Conservation (phyloP, 2,113 vertebrate genomes). For the Melanerpes formicivorus region DNA sequence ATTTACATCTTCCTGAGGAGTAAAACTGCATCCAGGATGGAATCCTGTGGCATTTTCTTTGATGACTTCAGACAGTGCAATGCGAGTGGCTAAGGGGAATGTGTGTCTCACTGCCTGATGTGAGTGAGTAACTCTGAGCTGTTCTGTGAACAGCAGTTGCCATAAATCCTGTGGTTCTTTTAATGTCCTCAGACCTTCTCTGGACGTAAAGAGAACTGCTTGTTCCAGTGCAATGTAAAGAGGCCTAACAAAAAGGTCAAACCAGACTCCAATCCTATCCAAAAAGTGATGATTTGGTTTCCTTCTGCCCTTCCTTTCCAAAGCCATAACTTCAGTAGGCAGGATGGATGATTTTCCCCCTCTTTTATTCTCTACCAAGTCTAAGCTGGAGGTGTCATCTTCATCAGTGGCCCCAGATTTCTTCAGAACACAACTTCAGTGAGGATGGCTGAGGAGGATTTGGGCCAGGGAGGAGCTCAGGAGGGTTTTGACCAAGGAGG, state of each 20-base stretch:
- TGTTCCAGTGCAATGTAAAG: constrained; percentile 8
- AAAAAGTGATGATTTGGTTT: neutral
- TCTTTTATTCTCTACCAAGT: neutral
- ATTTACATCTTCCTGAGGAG: neutral
- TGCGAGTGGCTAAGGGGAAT: neutral
- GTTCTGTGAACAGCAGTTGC: neutral
- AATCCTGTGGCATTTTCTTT: constrained; percentile 25
- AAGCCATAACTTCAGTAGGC: neutral
- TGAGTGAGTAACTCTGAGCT: constrained; percentile 27
- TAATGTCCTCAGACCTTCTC: neutral
- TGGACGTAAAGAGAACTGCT: neutral
- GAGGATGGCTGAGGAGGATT: too few relatives aligned
- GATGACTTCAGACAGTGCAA: constrained; percentile 26
- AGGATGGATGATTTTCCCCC: neutral
- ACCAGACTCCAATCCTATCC: neutral
- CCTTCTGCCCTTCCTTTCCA: neutral
- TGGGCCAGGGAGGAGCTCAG: too few relatives aligned
- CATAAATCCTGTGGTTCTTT: constrained; percentile 4
- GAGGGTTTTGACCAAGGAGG: too few relatives aligned
- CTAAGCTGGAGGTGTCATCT: neutral
- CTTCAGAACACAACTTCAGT: too few relatives aligned
- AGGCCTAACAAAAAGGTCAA: neutral
- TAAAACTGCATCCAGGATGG: neutral
- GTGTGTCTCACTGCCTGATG: neutral
- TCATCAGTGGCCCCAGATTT: too few relatives aligned